Evolutionary conservation across 2,113 vertebrate genomes (phyloP).

Genomic region (Poecilia latipinna): DNA sequence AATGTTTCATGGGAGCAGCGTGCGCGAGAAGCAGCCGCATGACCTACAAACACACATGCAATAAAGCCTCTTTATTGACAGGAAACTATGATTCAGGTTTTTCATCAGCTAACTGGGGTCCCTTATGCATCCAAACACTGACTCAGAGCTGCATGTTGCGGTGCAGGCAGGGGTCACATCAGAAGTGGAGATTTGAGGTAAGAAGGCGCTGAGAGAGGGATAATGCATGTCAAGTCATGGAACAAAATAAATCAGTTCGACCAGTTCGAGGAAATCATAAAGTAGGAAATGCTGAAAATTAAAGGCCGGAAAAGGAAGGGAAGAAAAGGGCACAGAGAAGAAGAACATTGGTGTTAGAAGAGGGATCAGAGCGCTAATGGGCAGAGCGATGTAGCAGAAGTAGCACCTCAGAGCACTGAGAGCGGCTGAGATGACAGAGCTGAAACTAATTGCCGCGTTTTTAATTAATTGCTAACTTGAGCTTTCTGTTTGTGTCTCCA

Average conservation of each 20-base stretch:
- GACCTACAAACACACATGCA: conserved; percentile 39
- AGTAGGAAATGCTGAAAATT: conserved; percentile 1
- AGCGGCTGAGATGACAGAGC: conserved; percentile 52
- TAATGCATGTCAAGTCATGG: conserved; percentile 46
- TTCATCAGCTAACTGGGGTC: conserved; percentile 25
- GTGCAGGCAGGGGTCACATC: conserved; percentile 27
- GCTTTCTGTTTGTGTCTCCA: conserved; percentile 17
- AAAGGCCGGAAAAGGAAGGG: not conserved
- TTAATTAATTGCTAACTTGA: conserved; percentile 70
- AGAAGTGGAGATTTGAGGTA: conserved; percentile 11
- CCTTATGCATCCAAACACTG: not conserved
- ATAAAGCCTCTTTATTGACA: conserved; percentile 22
- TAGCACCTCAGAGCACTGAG: conserved; percentile 56
- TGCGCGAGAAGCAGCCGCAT: conserved; percentile 35
- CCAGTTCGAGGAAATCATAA: conserved; percentile 29
- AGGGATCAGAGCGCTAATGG: conserved; percentile 26
- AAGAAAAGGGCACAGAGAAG: conserved; percentile 36
- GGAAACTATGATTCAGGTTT: conserved; percentile 34
- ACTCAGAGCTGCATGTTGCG: conserved; percentile 41
- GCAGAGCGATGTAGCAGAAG: conserved; percentile 63
- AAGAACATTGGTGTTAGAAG: conserved; percentile 27
- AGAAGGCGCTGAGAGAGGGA: conserved; percentile 40
- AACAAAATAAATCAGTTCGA: conserved; percentile 44
- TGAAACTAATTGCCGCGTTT: conserved; percentile 68
- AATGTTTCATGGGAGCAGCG: conserved; percentile 69